Base-by-base conservation (phyloP, 2,797 vertebrate genomes). In the Pagetopsis macropterus region DNA sequence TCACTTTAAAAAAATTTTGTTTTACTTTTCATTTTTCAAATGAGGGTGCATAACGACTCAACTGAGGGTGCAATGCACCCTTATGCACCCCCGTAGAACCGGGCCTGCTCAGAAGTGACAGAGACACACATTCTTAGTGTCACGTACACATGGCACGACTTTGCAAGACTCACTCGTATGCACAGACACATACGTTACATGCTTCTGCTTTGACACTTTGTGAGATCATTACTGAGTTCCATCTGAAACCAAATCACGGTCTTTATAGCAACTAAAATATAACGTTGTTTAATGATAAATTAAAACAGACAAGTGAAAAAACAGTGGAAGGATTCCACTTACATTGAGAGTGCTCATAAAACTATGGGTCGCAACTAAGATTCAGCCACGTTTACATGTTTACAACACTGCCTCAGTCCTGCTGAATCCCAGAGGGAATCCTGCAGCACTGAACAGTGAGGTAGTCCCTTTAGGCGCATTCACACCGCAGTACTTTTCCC, bases 81-180 rank as follows among this genome's bases (percentile, higher is more conserved):
- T n/a, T n/a, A n/a, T n/a, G n/a, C n/a, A n/a, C n/a, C n/a, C n/a
- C n/a, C n/a, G n/a, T n/a, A n/a, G n/a, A n/a, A n/a, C n/a, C n/a
- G n/a, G n/a, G n/a, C n/a, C n/a, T n/a, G n/a, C 61, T 74, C 49
- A 57, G 70, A 78, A 59, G 56, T 57, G 71, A 84, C 60, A 72
- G 33, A 50, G 49, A 78, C 48, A 15, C 41, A 21, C n/a, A 45
- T 41, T 57, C 16, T 63, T 46, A 44, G 31, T 65, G 13, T 15
- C 68, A 63, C 11, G 45, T 31, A 15, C 52, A 64, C 44, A 46
- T 9, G 65, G 64, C 70, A 27, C 19, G 43, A 52, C 56, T 51
- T 37, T 33, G 56, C 23, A 21, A 52, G 13, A 76, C 56, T 70
- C 31, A 52, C 14, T 14, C 8, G 12, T 21, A 40, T 8, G 6